Percentiles rank a stretch among this genome's conserved stretches.
Evolutionary conservation across 2,888 invertebrate genomes (phyloP).

Genomic region (Allolobophora icterica): DNA sequence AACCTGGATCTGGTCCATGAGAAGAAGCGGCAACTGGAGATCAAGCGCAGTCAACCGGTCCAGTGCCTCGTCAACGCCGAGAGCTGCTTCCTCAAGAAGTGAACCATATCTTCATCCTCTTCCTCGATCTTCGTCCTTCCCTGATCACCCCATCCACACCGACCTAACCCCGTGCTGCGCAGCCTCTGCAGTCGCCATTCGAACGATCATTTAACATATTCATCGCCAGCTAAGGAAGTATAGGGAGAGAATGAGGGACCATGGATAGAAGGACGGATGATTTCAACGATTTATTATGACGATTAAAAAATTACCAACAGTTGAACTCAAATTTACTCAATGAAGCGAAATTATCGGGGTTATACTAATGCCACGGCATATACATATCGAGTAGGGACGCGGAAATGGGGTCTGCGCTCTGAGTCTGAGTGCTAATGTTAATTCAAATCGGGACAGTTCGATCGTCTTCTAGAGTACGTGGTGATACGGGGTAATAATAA

Average conservation of each 20-base stretch:
- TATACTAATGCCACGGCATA: too few species aligned
- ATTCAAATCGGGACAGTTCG: too few species aligned
- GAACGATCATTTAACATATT: neutral
- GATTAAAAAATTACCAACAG: too few species aligned
- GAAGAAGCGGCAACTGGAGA: constrained; percentile 35
- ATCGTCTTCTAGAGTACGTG: too few species aligned
- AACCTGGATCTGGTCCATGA: constrained; percentile 29
- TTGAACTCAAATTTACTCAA: too few species aligned
- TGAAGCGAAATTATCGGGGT: too few species aligned
- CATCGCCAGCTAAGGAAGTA: neutral
- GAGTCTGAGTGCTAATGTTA: too few species aligned
- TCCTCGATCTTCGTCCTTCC: neutral
- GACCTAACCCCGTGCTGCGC: neutral
- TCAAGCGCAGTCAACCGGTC: constrained; percentile 26
- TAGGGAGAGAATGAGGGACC: neutral
- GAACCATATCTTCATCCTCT: neutral
- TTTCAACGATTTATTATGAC: too few species aligned
- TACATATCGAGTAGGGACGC: too few species aligned
- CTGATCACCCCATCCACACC: neutral
- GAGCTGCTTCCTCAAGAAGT: constrained; percentile 30
- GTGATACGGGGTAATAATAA: neutral
- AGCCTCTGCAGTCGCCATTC: neutral
- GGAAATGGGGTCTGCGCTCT: too few species aligned
- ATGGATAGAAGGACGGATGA: neutral
- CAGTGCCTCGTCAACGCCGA: constrained; percentile 33